A percentile compares a stretch with the other conserved stretches of the same genome.
These are phyloP conservation scores for Varanus komodoensis DNA, from an alignment of 2,113 vertebrate species.

Conservation along the genomic window DNA sequence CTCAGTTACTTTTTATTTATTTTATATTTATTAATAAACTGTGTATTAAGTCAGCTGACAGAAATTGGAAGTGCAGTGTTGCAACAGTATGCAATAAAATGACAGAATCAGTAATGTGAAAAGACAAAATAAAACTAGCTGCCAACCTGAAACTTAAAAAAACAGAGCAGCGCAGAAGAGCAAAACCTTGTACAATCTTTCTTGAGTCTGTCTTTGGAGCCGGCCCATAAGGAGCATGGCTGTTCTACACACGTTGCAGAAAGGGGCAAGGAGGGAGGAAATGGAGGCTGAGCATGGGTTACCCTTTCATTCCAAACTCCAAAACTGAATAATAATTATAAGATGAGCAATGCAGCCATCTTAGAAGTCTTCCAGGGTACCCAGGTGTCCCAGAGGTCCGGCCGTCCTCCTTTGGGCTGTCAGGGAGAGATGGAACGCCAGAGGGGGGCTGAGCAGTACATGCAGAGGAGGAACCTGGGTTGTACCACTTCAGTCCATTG, in stretches of 20 bases:
- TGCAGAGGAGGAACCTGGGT: not conserved
- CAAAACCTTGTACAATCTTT: not conserved
- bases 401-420: too few relatives aligned
- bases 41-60: not conserved
- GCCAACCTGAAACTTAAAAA: not conserved
- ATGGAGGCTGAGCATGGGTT: not conserved
- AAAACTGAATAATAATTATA: not conserved
- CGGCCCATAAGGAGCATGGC: too few relatives aligned
- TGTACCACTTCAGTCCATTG: not conserved
- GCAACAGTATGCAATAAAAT: not conserved
- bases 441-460: not conserved
- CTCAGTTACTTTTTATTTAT: constrained; percentile 10
- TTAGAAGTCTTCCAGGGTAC: too few relatives aligned
- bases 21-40: constrained; percentile 16
- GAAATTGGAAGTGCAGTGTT: not conserved
- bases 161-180: not conserved
- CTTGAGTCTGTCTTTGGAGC: not conserved
- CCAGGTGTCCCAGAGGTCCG: too few relatives aligned
- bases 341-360: too few relatives aligned
- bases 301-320: too few relatives aligned
- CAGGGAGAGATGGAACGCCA: not conserved
- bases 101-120: not conserved
- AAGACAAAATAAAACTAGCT: not conserved
- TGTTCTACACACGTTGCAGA: not conserved
- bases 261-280: too few relatives aligned